These are phyloP conservation scores for Struthio camelus DNA, from an alignment of 2,113 vertebrate species.

Conservation along the genomic window DNA sequence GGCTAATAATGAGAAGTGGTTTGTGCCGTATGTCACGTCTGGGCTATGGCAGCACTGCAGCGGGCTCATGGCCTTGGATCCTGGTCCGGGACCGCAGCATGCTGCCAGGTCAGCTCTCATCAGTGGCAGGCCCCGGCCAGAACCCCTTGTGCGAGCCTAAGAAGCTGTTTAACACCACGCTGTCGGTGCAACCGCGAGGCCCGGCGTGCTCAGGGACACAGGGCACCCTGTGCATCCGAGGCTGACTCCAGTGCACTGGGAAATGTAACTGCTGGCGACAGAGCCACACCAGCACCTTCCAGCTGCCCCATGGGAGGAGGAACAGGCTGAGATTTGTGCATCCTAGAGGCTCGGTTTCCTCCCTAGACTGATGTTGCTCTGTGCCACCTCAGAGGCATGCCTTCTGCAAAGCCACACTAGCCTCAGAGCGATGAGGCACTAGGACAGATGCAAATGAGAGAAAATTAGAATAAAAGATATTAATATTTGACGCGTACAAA, in stretches of 20 bases:
- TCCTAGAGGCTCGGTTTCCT: neutral
- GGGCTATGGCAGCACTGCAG: neutral
- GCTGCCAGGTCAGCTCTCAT: neutral
- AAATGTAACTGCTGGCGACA: neutral
- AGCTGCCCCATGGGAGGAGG: neutral
- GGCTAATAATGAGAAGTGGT: neutral
- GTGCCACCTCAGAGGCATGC: neutral
- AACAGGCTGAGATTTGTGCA: neutral
- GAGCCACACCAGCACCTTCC: neutral
- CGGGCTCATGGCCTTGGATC: neutral
- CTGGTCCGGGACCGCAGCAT: neutral
- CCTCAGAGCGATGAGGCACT: neutral
- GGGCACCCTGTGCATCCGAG: rapidly evolving
- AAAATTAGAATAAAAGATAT: conserved; percentile 60
- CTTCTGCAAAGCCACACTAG: neutral
- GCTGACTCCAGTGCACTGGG: neutral
- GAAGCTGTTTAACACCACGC: rapidly evolving
- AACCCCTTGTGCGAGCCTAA: rapidly evolving
- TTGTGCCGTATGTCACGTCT: neutral
- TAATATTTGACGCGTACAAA: conserved; percentile 50
- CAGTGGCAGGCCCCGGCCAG: neutral
- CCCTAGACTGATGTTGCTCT: neutral
- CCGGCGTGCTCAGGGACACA: neutral
- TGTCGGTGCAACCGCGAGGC: too few species aligned
- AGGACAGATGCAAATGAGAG: conserved; percentile 46